phyloP scores from a whole-genome alignment of 2,797 vertebrate species.

The Aselliscus stoliczkanus region DNA sequence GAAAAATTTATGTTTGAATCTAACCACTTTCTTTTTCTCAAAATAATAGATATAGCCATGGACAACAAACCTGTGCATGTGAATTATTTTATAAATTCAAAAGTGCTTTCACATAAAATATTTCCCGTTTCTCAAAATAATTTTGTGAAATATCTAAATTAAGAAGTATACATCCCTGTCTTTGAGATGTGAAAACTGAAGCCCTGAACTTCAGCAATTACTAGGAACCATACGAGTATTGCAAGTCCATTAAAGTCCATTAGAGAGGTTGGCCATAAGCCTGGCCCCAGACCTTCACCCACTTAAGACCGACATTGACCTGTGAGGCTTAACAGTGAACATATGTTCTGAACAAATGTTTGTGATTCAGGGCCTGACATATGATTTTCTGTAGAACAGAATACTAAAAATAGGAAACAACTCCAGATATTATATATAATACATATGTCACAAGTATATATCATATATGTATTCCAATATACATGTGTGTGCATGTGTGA shows the following conservation, averaged over 20 bases:
- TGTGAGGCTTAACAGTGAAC: background rate
- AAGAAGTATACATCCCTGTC: background rate
- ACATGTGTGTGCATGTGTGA: background rate
- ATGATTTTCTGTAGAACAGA: background rate
- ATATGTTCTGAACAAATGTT: background rate
- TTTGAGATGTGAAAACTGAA: background rate
- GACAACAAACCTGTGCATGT: background rate
- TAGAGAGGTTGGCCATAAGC: background rate
- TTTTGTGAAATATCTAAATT: background rate
- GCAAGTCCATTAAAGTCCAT: background rate
- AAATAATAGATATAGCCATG: background rate
- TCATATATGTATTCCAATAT: background rate
- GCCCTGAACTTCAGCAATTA: background rate
- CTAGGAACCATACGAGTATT: background rate
- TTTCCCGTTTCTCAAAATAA: background rate
- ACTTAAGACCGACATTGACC: background rate
- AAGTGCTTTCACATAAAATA: background rate
- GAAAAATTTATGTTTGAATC: background rate
- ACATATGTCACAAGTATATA: background rate
- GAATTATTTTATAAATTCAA: background rate
- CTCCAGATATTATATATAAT: background rate
- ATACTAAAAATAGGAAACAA: background rate
- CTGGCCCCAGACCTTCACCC: background rate
- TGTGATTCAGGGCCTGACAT: background rate
- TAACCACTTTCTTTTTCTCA: background rate